Evolutionary conservation across 2,797 vertebrate species (phyloP), one percentile per base, ranked within the genome.

Genomic region (Kryptopterus vitreolus): DNA sequence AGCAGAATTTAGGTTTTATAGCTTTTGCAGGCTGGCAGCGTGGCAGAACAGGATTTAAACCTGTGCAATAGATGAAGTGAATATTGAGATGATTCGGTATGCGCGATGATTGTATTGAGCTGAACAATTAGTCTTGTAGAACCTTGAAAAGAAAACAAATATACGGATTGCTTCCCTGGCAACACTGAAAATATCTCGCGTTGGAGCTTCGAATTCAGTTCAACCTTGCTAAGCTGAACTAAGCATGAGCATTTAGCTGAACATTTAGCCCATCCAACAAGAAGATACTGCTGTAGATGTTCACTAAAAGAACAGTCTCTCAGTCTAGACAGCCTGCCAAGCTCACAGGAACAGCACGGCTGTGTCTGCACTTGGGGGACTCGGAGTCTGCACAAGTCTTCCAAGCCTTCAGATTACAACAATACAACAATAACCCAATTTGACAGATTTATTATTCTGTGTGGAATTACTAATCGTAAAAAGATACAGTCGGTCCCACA

Each of bases 1-100:
- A 2, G 77, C 79, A 79, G 73, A 76, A 85, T n/a, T 61, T 38
- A 43, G 33, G 55, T 71, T 70, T 83, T 76, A 83, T 81, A 55
- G 66, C 35, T 52, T 63, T 35, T 76, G 55, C 57, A 62, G 48
- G 24, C 35, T 69, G 26, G 57, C 59, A 78, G 46, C 13, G 50
- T 20, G 24, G 38, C 29, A n/a, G 65, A 81, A 53, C 65, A 24
- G 74, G 55, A 57, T 35, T 66, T 48, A 43, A 26, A 43, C 63
- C 50, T 63, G 13, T 55, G 22, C 48, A 31, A 33, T 24, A 33
- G 55, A 38, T 71, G 18, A 20, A 50, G 8, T 33, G 48, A 63
- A 77, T 33, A 52, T 53, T 63, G 11, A n/a, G 57, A 20, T 72
- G 53, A 24, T 62, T 55, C 38, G n/a, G 12, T 43, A 16, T 18